Percentiles rank a stretch among this genome's conserved stretches.
These are phyloP conservation scores for Dryadula phaetusa DNA, from an alignment of 2,888 invertebrate species.

Conservation along the genomic window DNA sequence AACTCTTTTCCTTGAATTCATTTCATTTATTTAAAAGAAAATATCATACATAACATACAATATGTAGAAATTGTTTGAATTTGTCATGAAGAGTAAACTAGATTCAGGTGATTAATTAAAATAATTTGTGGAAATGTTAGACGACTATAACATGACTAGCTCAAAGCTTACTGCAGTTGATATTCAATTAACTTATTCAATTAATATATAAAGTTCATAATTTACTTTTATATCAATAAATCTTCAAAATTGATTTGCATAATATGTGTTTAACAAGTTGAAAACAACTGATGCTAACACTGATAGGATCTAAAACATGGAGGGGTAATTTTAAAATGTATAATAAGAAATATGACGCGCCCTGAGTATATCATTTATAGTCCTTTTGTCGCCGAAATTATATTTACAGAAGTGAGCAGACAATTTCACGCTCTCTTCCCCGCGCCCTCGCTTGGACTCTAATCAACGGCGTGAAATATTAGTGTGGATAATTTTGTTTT, in stretches of 20 bases:
- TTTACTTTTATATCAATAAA: neutral
- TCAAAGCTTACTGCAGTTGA: neutral
- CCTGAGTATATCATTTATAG: slow-evolving; percentile 81
- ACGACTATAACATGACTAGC: neutral
- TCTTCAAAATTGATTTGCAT: slow-evolving; percentile 13
- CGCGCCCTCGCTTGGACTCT: slow-evolving; percentile 79
- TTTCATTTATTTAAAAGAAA: slow-evolving; percentile 9
- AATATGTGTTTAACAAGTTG: slow-evolving; percentile 28
- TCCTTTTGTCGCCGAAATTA: slow-evolving; percentile 84
- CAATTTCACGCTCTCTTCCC: slow-evolving; percentile 84
- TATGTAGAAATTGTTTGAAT: no score
- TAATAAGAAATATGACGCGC: slow-evolving; percentile 69
- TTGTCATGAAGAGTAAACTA: no score
- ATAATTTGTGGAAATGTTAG: neutral
- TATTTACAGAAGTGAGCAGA: slow-evolving; percentile 85
- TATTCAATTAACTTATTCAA: neutral
- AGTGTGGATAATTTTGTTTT: slow-evolving; percentile 56
- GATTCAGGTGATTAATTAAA: no score
- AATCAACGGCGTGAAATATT: slow-evolving; percentile 68
- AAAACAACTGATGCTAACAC: slow-evolving; percentile 27
- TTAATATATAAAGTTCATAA: neutral
- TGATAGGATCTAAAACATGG: slow-evolving; percentile 19
- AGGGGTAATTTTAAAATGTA: slow-evolving; percentile 65
- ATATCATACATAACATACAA: no score
- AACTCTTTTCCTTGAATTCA: neutral